A percentile compares a stretch with the other conserved stretches of the same genome.
phyloP scores from a whole-genome alignment of 2,113 vertebrate genomes.

The Penelope pileata region DNA sequence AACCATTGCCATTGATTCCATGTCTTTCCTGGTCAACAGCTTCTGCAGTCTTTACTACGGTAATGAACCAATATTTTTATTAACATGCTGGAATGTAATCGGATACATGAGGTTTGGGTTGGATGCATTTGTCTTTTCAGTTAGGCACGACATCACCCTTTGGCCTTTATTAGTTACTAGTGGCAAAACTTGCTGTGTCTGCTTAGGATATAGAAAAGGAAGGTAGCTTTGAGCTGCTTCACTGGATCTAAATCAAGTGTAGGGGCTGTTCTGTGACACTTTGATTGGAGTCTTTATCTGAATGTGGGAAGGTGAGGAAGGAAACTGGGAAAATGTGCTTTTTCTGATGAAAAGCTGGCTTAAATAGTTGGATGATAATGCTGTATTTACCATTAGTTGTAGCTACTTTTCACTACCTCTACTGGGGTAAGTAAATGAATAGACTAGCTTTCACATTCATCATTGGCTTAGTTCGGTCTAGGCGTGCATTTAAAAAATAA shows the following conservation, averaged over 20 bases:
- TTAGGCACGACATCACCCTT: background rate
- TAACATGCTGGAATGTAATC: background rate
- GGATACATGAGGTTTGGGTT: background rate
- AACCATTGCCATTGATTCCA: conserved; percentile 94
- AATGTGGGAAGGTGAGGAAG: background rate
- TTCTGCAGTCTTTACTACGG: conserved; percentile 96
- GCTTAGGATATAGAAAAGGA: background rate
- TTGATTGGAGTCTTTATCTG: background rate
- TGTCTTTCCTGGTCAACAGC: conserved; percentile 99
- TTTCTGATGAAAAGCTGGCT: background rate
- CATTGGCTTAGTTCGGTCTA: background rate
- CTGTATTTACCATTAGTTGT: background rate
- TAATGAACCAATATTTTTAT: conserved; percentile 68
- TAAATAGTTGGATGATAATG: background rate
- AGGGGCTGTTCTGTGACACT: background rate
- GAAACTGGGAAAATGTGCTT: accelerated
- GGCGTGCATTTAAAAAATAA: background rate
- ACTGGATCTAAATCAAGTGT: background rate
- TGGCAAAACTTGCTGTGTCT: background rate
- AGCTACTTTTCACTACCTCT: background rate
- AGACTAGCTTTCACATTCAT: background rate
- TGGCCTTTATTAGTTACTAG: background rate
- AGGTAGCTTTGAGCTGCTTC: background rate
- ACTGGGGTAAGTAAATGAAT: background rate
- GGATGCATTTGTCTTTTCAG: background rate